Base-by-base conservation (phyloP, 2,797 vertebrate species). In the Ptychadena robeensis region DNA sequence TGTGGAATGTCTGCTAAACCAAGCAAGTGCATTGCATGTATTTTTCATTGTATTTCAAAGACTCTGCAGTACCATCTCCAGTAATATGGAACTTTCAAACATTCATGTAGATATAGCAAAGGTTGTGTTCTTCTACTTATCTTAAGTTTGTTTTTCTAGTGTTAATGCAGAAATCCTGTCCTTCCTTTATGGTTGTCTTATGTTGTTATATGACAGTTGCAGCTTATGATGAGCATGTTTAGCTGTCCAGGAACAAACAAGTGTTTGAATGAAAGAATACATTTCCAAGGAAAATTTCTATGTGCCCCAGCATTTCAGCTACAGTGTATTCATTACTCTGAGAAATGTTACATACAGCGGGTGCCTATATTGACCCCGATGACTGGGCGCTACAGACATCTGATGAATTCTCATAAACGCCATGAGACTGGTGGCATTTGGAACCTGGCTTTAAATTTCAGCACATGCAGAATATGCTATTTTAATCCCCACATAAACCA, bases 401-500 rank as follows among this genome's bases (percentile, higher is more conserved):
- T 68, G 14, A 59, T 79, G 32, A 68, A 79, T 67, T 66, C 75
- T 67, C 25, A 27, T 64, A 76, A 76, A 64, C 75, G 25, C 57
- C 25, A 18, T 32, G 75, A 78, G 18, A 57, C 37, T 48, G 5
- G 22, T 30, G n/a, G 65, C 8, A 68, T 79, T 68, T 68, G 12
- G n/a, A 35, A 48, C 34, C 31, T 44, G 30, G 76, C 32, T 35
- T 68, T 57, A 57, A 6, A 35, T 68, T 79, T 68, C 44, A 79
- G n/a, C 65, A 69, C 25, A 37, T 53, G 40, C 1, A 57, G 63
- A 53, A 44, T 34, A 25, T 35, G 40, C 65, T 79, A 69, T 79
- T 68, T 79, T 59, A 37, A 79, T 79, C 44, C 12, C 10, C 9
- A 8, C n/a, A 35, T 66, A 77, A 57, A 79, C 14, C 10, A 53